Conservation (phyloP, 2,888 invertebrate species). For the Eilema caniola region DNA sequence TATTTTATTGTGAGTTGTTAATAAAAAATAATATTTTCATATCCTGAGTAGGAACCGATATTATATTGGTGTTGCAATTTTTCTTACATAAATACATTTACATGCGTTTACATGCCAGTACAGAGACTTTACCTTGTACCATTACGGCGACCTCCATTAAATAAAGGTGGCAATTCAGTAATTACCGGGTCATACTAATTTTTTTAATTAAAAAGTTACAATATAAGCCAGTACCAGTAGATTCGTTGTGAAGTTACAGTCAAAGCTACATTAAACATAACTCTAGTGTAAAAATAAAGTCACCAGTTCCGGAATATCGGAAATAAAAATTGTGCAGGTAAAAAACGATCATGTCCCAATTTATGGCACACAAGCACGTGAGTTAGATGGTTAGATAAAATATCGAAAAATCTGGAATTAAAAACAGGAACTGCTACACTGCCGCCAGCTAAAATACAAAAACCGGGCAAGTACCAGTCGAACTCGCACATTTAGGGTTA, state of each 20-base stretch:
- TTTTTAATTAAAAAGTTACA: background rate
- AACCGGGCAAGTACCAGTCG: background rate
- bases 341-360: conserved; percentile 16
- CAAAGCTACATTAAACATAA: background rate
- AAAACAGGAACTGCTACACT: conserved; percentile 37
- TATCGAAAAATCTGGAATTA: conserved; percentile 38
- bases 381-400: conserved; percentile 31
- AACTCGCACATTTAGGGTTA: background rate
- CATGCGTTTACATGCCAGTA: no score
- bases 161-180: no score
- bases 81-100: no score
- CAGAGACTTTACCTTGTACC: no score
- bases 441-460: conserved; percentile 4
- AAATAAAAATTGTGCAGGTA: conserved; percentile 4
- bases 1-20: no score
- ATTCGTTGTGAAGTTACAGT: background rate
- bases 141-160: no score
- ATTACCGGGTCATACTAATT: no score
- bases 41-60: no score
- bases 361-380: conserved; percentile 24
- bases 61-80: no score
- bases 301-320: background rate
- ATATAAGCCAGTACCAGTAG: background rate
- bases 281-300: background rate
- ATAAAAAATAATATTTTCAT: no score